Evolutionary conservation across 1,140 invertebrate genomes (phyloP).

Genomic region (Meloidogyne exigua): DNA sequence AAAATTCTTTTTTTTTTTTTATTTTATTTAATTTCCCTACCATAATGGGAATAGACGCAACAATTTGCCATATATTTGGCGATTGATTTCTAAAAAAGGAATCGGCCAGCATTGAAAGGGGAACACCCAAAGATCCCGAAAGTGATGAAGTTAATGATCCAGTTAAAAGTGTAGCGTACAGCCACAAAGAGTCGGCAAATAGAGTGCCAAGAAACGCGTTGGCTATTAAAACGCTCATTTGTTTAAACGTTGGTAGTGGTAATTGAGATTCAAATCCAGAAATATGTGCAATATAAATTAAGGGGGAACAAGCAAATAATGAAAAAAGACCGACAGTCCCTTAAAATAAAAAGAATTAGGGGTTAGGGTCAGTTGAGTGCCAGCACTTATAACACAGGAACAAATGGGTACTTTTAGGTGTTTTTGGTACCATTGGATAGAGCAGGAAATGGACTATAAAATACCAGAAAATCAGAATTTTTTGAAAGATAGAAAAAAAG

Average conservation of each 20-base stretch:
- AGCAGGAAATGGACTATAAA: too few species aligned
- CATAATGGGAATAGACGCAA: conserved; percentile 48
- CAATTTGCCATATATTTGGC: conserved; percentile 35
- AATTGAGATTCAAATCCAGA: conserved; percentile 43
- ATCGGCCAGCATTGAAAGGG: conserved; percentile 46
- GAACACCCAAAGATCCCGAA: conserved; percentile 46
- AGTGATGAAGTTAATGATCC: conserved; percentile 43
- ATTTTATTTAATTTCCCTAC: not conserved
- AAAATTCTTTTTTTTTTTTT: not conserved
- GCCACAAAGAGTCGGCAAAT: conserved; percentile 51
- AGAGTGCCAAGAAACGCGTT: conserved; percentile 43
- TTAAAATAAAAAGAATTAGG: conserved; percentile 7
- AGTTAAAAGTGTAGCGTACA: conserved; percentile 49
- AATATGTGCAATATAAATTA: conserved; percentile 41
- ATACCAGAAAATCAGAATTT: too few species aligned
- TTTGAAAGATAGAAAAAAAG: not conserved
- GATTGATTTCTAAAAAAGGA: conserved; percentile 38
- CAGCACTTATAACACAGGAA: too few species aligned
- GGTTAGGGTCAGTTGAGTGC: too few species aligned
- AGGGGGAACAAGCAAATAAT: conserved; percentile 44
- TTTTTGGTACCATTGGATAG: too few species aligned
- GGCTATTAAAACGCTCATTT: conserved; percentile 38
- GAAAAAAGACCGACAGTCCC: conserved; percentile 50
- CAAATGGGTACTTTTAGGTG: too few species aligned
- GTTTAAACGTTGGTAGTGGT: conserved; percentile 34